Conservation (phyloP, 2,797 vertebrate genomes). For the Gallinago stenura region DNA sequence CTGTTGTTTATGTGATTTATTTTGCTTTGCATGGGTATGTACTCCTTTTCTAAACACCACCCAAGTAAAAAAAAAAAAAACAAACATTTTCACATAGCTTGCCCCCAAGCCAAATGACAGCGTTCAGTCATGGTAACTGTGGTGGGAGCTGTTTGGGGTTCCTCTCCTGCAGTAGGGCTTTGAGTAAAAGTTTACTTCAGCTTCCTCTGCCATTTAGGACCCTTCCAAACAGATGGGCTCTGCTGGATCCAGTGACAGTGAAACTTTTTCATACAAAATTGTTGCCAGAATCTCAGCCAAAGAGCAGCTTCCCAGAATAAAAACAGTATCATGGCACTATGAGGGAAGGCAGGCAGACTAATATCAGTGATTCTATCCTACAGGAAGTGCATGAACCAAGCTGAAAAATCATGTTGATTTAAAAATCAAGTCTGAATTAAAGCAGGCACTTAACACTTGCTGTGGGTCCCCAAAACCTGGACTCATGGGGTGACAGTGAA, state of each 20-base stretch:
- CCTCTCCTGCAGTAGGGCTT: not conserved
- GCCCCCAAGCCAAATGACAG: not conserved
- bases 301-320: not conserved
- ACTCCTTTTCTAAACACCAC: constrained; percentile 2
- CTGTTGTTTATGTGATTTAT: not conserved
- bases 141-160: not conserved
- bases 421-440: not conserved
- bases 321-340: not conserved
- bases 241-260: not conserved
- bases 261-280: constrained; percentile 16
- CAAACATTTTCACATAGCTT: not conserved
- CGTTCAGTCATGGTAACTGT: not conserved
- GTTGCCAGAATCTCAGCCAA: not conserved
- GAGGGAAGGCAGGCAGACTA: not conserved
- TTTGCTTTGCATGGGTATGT: not conserved
- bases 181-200: constrained; percentile 33
- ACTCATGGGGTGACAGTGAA: not conserved
- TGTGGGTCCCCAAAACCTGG: not conserved
- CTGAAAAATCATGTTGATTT: not conserved
- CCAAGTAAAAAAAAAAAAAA: not conserved
- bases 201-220: not conserved
- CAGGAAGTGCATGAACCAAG: not conserved
- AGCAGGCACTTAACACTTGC: not conserved
- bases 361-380: not conserved
- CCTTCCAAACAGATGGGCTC: not conserved